Evolutionary conservation across 2,888 invertebrate genomes (phyloP).

Genomic region (Aphidoletes aphidimyza): DNA sequence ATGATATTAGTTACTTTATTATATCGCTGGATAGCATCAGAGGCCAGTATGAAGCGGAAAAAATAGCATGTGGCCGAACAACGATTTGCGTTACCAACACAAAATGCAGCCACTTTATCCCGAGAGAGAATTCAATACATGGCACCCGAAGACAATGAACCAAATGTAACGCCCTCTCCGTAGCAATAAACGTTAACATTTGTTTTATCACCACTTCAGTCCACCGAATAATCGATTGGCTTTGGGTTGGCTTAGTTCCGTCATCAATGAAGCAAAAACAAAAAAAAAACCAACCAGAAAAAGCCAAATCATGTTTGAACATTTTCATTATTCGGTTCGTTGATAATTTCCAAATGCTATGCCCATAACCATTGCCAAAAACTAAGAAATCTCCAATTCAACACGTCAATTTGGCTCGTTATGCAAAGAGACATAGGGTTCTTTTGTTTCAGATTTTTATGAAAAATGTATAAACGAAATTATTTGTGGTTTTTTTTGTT

Average conservation of each 20-base stretch:
- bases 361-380: neutral
- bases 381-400: neutral
- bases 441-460: neutral
- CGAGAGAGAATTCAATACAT: constrained; percentile 22
- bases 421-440: neutral
- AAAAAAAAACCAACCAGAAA: neutral
- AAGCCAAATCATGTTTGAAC: neutral
- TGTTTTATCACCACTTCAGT: constrained; percentile 20
- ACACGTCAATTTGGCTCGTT: neutral
- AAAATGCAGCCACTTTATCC: neutral
- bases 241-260: no score
- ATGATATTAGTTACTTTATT: neutral
- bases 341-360: neutral
- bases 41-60: neutral
- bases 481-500: no score
- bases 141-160: neutral
- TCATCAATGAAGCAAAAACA: neutral
- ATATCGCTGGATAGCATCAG: neutral
- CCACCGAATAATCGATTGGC: constrained; percentile 23
- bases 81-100: neutral
- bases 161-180: constrained; percentile 53
- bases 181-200: constrained; percentile 54
- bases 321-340: constrained; percentile 28
- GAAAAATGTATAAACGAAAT: constrained; percentile 35
- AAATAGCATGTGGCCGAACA: neutral